Evolutionary conservation across 1,140 invertebrate genomes (phyloP).

Genomic region (Fragariocoptes setiger): DNA sequence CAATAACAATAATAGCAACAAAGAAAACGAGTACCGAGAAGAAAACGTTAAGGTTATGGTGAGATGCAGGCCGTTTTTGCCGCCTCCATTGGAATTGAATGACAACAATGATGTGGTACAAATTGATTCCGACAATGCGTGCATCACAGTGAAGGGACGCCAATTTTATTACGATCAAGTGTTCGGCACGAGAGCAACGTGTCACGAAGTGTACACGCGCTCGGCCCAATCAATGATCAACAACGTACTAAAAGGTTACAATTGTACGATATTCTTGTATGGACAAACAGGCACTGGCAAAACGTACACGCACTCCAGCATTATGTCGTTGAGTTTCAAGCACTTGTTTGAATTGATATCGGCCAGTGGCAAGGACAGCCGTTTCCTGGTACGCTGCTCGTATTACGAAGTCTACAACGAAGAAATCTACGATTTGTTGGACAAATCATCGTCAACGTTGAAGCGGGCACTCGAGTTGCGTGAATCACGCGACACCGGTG

Average conservation of each 20-base stretch:
- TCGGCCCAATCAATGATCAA: slow-evolving; percentile 36
- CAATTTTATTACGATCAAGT: slow-evolving; percentile 29
- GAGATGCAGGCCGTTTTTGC: slow-evolving; percentile 32
- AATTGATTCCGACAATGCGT: slow-evolving; percentile 1
- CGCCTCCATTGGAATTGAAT: neutral
- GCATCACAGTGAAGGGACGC: neutral
- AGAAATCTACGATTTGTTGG: slow-evolving; percentile 38
- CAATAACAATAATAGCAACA: no score
- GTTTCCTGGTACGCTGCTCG: slow-evolving; percentile 36
- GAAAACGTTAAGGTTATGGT: slow-evolving; percentile 44
- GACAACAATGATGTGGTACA: neutral
- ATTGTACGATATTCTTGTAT: slow-evolving; percentile 36
- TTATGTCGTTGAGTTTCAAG: slow-evolving; percentile 44
- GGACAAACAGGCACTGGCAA: slow-evolving; percentile 45
- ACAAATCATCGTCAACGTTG: slow-evolving; percentile 20
- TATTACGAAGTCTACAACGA: slow-evolving; percentile 53
- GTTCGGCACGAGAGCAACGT: slow-evolving; percentile 20
- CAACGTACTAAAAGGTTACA: slow-evolving; percentile 26
- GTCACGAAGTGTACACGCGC: slow-evolving; percentile 34
- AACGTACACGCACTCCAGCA: slow-evolving; percentile 47
- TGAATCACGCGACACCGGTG: slow-evolving; percentile 41
- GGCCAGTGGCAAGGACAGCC: slow-evolving; percentile 30
- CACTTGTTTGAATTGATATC: slow-evolving; percentile 37
- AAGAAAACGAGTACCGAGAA: no score
- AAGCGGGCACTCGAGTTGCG: slow-evolving; percentile 22